A percentile compares a stretch with the other conserved stretches of the same genome.
phyloP scores from a whole-genome alignment of 1,140 invertebrate genomes.

The Arctopsyche grandis region DNA sequence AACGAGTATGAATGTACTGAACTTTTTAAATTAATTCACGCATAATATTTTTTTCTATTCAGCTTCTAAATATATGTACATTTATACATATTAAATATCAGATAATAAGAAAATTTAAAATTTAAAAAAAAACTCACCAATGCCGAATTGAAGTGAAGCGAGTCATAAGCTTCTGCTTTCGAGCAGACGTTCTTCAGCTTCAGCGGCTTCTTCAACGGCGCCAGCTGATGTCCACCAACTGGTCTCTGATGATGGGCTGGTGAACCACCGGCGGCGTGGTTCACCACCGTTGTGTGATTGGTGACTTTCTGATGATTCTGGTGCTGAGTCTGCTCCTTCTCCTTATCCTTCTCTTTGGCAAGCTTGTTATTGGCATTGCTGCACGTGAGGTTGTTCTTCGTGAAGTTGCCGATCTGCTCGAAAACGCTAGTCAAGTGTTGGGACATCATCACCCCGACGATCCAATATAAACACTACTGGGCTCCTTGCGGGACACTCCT shows the following conservation, averaged over 20 bases:
- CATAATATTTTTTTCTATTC: too few species aligned
- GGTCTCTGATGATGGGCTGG: slow-evolving; percentile 32
- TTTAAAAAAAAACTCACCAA: slow-evolving; percentile 45
- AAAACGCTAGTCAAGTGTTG: slow-evolving; percentile 65
- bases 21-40: too few species aligned
- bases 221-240: slow-evolving; percentile 55
- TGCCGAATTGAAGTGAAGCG: slow-evolving; percentile 56
- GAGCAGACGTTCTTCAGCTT: slow-evolving; percentile 63
- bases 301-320: not conserved
- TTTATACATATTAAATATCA: too few species aligned
- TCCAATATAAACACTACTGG: slow-evolving; percentile 24
- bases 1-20: too few species aligned
- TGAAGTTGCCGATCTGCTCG: slow-evolving; percentile 66
- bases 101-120: too few species aligned
- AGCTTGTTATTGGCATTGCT: slow-evolving; percentile 57
- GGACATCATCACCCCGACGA: slow-evolving; percentile 60
- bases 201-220: slow-evolving; percentile 63
- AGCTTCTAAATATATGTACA: too few species aligned
- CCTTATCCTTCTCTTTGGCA: slow-evolving; percentile 61
- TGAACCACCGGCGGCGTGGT: not conserved
- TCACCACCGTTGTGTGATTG: slow-evolving; percentile 18
- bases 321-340: slow-evolving; percentile 15
- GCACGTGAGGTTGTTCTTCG: slow-evolving; percentile 64
- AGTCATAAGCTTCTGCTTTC: slow-evolving; percentile 62
- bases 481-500: not conserved